Conservation (phyloP, 2,113 vertebrate species). For the Phasianus colchicus region DNA sequence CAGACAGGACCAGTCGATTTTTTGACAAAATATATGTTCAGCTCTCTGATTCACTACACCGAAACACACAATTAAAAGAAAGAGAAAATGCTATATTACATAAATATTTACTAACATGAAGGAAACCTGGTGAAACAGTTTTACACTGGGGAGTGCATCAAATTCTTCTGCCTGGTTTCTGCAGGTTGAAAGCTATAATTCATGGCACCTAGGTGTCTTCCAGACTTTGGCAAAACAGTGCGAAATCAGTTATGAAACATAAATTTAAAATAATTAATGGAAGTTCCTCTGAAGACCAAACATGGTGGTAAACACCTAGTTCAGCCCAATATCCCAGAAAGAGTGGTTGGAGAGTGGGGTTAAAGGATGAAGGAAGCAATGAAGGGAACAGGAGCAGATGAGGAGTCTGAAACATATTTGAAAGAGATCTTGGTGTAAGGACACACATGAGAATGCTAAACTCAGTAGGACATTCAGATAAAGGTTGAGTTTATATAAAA, state of each 20-base stretch:
- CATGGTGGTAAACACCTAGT: neutral
- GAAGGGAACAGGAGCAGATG: neutral
- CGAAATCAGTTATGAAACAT: neutral
- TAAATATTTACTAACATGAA: neutral
- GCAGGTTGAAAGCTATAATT: neutral
- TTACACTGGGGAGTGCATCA: neutral
- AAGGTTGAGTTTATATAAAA: neutral
- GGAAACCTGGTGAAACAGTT: neutral
- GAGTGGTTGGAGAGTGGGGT: neutral
- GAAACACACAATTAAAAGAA: neutral
- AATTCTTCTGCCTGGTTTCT: neutral
- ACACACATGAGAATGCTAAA: neutral
- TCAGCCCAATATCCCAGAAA: neutral
- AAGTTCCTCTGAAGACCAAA: neutral
- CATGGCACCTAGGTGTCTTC: neutral
- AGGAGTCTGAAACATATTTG: neutral
- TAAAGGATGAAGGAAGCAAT: neutral
- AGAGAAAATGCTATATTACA: neutral
- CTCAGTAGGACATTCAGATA: neutral
- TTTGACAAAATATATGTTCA: neutral
- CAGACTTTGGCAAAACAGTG: neutral
- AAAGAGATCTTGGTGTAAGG: neutral
- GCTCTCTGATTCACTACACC: neutral
- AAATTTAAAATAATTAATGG: neutral
- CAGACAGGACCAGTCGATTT: neutral